Base-by-base conservation (phyloP, 1,140 invertebrate species). In the Eumaeus atala region DNA sequence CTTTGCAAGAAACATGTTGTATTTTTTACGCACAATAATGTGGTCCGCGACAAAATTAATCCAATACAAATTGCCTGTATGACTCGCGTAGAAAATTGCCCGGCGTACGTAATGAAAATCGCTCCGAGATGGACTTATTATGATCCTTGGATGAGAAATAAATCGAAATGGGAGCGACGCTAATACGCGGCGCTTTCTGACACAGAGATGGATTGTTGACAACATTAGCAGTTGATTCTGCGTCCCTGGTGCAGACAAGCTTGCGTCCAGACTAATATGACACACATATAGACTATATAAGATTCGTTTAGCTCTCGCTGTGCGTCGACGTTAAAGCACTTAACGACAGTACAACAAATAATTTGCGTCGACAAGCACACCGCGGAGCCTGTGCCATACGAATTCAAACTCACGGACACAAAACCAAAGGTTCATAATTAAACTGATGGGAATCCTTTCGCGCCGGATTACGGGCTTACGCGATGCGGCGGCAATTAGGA, bases 401-500 rank as follows among this genome's bases (percentile, higher is more conserved):
- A 84, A 79, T 85, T 74, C 58, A 69, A 74, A 69, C 82, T 77
- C 64, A 82, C 66, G 64, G 72, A 58, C 69, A 56, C 76, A 82
- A 28, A 28, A 28, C 21, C 16, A 14, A 44, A 53, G 42, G 51
- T 53, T 53, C 57, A 72, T 56, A 70, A 71, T 73, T 77, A 78
- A 82, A 77, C 64, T n/a, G n/a, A 70, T 51, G 59, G 76, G 48
- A 59, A 61, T 51, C 11, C 53, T 77, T 75, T 74, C 72, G 73
- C 70, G 71, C 76, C 76, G 77, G 77, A 81, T 78, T 80, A 78
- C 73, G 73, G 72, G 72, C 74, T 81, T 81, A 77, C 83, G 81
- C 77, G 77, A 70, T 73, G 71, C 74, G 66, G 80, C 83, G 79
- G 80, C 83, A 86, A 86, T 86, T 86, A 86, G 83, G 83, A 84